Evolutionary conservation across 2,113 vertebrate species (phyloP).

Genomic region (Platycercus adscitus): DNA sequence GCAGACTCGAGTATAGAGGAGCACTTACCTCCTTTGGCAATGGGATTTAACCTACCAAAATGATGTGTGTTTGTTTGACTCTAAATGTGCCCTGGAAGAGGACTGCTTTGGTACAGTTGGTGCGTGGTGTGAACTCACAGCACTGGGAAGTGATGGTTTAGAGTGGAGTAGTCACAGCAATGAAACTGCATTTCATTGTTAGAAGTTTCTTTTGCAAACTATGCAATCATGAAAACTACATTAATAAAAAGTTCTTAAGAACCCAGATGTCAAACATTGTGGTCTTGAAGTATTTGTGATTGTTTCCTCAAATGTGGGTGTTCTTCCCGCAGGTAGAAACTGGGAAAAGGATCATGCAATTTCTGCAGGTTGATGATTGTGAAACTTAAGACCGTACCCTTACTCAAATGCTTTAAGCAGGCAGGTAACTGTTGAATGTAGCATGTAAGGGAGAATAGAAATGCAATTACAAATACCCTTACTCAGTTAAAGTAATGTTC

Average conservation of each 20-base stretch:
- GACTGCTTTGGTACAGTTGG: not conserved
- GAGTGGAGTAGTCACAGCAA: not conserved
- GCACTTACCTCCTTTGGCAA: not conserved
- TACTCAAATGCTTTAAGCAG: not conserved
- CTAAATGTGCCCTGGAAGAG: not conserved
- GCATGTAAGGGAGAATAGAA: not conserved
- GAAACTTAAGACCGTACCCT: not conserved
- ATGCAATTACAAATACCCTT: not conserved
- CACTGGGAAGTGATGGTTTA: not conserved
- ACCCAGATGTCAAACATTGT: not conserved
- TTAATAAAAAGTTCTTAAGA: constrained; percentile 51
- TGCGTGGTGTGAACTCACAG: not conserved
- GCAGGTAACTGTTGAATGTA: not conserved
- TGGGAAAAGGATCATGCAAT: accelerated
- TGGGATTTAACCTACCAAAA: not conserved
- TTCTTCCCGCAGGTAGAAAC: not conserved
- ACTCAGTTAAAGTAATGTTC: not conserved
- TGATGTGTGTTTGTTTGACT: not conserved
- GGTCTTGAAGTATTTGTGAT: not conserved
- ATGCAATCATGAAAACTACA: constrained; percentile 40
- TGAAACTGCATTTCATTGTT: constrained; percentile 2
- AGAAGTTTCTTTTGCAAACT: constrained; percentile 43
- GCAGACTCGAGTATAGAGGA: not conserved
- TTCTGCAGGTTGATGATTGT: not conserved
- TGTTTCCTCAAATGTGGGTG: accelerated